These are phyloP conservation scores for Microtus pennsylvanicus DNA, from an alignment of 2,113 vertebrate species.

Conservation along the genomic window DNA sequence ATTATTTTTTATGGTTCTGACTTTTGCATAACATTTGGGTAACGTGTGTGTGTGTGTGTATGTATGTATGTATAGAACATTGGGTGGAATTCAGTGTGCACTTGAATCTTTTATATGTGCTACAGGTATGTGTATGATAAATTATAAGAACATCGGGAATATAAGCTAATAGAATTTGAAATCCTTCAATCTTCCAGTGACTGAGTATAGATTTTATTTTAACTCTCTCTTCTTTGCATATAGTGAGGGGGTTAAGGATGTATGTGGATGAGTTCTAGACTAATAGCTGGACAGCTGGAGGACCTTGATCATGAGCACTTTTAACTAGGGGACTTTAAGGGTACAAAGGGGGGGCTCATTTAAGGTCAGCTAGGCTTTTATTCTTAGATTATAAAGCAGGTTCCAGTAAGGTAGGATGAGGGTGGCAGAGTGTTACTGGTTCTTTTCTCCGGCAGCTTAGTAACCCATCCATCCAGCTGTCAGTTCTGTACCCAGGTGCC, in stretches of 20 bases:
- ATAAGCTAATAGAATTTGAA: conserved; percentile 14
- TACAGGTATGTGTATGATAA: neutral
- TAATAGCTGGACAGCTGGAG: neutral
- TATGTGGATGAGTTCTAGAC: neutral
- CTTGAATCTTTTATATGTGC: conserved; percentile 12
- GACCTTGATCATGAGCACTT: neutral
- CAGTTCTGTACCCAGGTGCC: neutral
- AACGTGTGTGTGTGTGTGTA: neutral
- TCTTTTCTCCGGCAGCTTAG: neutral
- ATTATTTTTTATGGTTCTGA: neutral
- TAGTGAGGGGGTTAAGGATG: neutral
- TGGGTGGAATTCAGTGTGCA: neutral
- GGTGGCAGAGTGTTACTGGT: neutral
- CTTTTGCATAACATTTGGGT: conserved; percentile 39
- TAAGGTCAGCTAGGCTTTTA: neutral
- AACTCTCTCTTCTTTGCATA: neutral
- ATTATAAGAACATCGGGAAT: neutral
- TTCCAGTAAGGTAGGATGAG: neutral
- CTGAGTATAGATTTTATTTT: conserved; percentile 1
- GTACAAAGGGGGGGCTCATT: neutral
- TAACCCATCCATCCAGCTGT: neutral
- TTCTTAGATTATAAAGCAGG: neutral
- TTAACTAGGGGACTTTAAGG: conserved; percentile 27
- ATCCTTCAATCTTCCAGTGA: neutral
- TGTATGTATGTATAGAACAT: neutral